Evolutionary conservation across 2,888 invertebrate species (phyloP), one percentile per base, ranked within the genome.

Genomic region (Watsonalla binaria): DNA sequence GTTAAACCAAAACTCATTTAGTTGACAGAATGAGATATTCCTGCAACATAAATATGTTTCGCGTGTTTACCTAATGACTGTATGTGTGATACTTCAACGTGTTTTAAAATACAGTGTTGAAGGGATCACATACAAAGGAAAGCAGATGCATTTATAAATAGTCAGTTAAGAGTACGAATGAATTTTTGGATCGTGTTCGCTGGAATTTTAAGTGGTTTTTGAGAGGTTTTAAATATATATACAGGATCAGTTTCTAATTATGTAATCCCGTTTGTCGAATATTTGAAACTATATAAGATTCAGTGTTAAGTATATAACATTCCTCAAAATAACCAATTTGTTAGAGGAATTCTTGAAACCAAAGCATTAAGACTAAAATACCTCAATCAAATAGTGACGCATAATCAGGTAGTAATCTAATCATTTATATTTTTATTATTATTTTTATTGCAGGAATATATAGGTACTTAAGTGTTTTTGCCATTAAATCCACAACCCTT

Each of bases 1-100:
- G 84, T 80, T 78, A 72, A 78, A 80, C 82, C 82, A 68, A 80
- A 85, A 82, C 77, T 80, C 80, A 82, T 84, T 82, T 80, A 76
- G 82, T 76, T 84, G 86, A 86, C 87, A 86, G 83, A 74, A 79
- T 86, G 84, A 86, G 72, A 76, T 79, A 87, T 83, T 73, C 66
- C 66, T 66, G 65, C 66, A 65, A 61, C 79, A 74, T 78, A 78
- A 78, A 78, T 78, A 80, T 74, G 69, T 78, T 76, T 74, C 63
- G 72, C 68, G 68, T 67, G 76, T 74, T 76, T 76, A 65, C 68
- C 68, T 72, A 74, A 78, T 78, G 74, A 76, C 71, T 68, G 70
- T 68, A 69, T 72, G 68, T 66, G 65, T 65, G 70, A 75, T 76
- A 73, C 72, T 74, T 65, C 63, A 69, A 58, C 59, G 63, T 58